phyloP scores from a whole-genome alignment of 2,113 vertebrate genomes.

The Cynocephalus volans region DNA sequence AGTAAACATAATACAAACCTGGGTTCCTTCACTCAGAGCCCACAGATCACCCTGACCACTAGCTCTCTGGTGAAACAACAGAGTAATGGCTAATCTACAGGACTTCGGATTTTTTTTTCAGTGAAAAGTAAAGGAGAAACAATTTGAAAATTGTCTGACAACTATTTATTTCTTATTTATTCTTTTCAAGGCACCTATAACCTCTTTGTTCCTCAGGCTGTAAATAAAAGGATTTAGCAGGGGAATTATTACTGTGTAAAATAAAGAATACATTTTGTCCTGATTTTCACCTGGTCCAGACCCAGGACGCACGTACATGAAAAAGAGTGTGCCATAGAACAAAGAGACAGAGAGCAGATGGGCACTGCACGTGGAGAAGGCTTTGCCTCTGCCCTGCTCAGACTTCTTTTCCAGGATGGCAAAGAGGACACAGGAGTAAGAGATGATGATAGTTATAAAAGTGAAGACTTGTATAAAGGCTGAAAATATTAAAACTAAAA shows the following conservation, averaged over 20 bases:
- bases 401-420: slow-evolving; percentile 67
- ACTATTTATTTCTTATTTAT: slow-evolving; percentile 53
- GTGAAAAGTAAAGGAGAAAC: neutral
- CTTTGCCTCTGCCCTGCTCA: slow-evolving; percentile 65
- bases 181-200: slow-evolving; percentile 53
- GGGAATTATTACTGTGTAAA: slow-evolving; percentile 72
- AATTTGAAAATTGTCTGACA: neutral
- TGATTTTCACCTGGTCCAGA: slow-evolving; percentile 24
- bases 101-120: rapidly evolving
- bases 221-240: slow-evolving; percentile 77
- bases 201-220: slow-evolving; percentile 70
- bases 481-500: slow-evolving; percentile 53
- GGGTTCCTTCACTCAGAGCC: neutral
- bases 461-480: slow-evolving; percentile 57
- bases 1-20: neutral
- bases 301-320: slow-evolving; percentile 42
- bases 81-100: neutral
- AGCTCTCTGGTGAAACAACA: neutral
- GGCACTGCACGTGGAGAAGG: slow-evolving; percentile 69
- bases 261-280: slow-evolving; percentile 66
- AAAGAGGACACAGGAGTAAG: slow-evolving; percentile 58
- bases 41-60: neutral
- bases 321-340: slow-evolving; percentile 73
- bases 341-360: slow-evolving; percentile 67
- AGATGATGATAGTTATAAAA: slow-evolving; percentile 60